Conservation (phyloP, 2,888 invertebrate genomes). For the Autographa gamma region DNA sequence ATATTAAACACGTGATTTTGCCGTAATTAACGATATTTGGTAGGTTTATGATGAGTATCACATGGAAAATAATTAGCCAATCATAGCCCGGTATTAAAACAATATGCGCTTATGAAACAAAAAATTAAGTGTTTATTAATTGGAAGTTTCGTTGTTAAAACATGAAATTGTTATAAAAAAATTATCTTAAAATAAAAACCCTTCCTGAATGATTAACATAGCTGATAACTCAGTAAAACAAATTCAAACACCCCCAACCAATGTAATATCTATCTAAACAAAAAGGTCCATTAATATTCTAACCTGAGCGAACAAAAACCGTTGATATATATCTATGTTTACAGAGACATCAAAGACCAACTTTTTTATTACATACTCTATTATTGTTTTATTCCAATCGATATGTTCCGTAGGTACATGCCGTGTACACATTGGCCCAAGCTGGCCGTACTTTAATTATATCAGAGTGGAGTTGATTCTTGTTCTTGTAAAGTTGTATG, state of each 20-base stretch:
- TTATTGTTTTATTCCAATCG: conserved; percentile 32
- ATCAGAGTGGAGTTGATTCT: not conserved
- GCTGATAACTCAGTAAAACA: not conserved
- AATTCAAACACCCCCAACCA: not conserved
- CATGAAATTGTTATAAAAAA: no score
- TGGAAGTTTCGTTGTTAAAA: no score
- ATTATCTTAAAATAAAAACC: no score
- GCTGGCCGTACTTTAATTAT: not conserved
- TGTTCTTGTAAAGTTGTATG: not conserved
- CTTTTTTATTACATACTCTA: conserved; percentile 38
- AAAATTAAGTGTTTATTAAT: no score
- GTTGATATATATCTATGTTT: conserved; percentile 42
- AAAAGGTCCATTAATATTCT: conserved; percentile 4
- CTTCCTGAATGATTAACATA: not conserved
- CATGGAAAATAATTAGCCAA: not conserved
- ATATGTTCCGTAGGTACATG: conserved; percentile 22
- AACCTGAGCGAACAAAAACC: not conserved
- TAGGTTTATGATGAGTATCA: not conserved
- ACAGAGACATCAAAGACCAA: conserved; percentile 37
- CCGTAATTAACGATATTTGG: not conserved
- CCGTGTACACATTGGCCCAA: not conserved
- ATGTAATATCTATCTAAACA: conserved; percentile 4
- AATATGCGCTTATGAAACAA: no score
- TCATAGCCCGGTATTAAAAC: not conserved
- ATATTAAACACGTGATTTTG: not conserved